Conservation (phyloP, 1,140 invertebrate genomes). For the Procambarus virginalis region DNA sequence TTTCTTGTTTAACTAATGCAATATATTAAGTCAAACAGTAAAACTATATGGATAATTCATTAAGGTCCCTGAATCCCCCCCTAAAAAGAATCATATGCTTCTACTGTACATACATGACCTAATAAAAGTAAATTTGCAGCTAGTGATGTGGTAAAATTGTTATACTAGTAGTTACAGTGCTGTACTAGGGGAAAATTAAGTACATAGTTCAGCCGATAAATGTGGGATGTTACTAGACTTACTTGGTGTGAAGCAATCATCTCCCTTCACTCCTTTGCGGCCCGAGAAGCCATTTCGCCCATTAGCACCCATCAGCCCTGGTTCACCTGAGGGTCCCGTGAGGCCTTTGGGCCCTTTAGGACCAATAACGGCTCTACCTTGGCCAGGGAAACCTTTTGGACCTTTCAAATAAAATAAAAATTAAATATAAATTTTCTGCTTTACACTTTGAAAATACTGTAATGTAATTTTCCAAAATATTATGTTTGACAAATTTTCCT, state of each 20-base stretch:
- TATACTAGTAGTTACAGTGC: not conserved
- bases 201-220: too few relatives aligned
- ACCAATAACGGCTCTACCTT: constrained; percentile 11
- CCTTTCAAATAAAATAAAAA: not conserved
- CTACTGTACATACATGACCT: too few relatives aligned
- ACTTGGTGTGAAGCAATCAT: constrained; percentile 38
- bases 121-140: too few relatives aligned
- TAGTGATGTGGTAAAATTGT: too few relatives aligned
- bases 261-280: constrained; percentile 32
- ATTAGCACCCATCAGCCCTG: constrained; percentile 29
- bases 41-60: too few relatives aligned
- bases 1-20: too few relatives aligned
- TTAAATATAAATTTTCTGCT: not conserved
- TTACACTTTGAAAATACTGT: not conserved
- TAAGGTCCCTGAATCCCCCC: too few relatives aligned
- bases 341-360: constrained; percentile 51
- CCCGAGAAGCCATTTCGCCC: constrained; percentile 34
- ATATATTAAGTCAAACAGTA: too few relatives aligned
- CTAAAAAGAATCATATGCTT: too few relatives aligned
- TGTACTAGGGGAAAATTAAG: not conserved
- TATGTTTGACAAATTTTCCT: too few relatives aligned
- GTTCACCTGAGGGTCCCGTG: constrained; percentile 22
- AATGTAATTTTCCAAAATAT: too few relatives aligned
- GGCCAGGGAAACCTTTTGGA: constrained; percentile 39
- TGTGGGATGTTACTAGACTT: not conserved